phyloP scores from a whole-genome alignment of 2,888 invertebrate species.

The Ryuthela nishihirai region DNA sequence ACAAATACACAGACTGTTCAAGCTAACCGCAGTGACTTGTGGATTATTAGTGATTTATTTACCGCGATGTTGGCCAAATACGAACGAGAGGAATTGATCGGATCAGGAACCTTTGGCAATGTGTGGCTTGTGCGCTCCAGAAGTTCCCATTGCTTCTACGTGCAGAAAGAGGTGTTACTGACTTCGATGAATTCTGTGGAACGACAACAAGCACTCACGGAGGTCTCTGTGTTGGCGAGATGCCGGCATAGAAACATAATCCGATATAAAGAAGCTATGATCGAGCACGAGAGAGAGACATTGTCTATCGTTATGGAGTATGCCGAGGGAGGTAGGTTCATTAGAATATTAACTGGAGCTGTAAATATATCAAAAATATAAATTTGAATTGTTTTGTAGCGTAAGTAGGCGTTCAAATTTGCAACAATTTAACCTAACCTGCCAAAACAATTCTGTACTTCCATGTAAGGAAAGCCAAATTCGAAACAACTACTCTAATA shows the following conservation, averaged over 20 bases:
- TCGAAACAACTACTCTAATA: too few species aligned
- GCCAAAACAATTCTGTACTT: too few species aligned
- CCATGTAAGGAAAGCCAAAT: too few species aligned
- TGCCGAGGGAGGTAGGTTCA: conserved; percentile 51
- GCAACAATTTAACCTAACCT: too few species aligned
- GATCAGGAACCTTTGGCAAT: conserved; percentile 54
- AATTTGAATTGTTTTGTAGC: too few species aligned
- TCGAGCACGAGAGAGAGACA: conserved; percentile 49
- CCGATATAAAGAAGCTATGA: conserved; percentile 53
- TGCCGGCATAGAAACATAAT: conserved; percentile 54
- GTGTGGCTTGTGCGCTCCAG: conserved; percentile 51
- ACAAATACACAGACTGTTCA: too few species aligned
- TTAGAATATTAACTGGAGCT: too few species aligned
- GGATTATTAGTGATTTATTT: too few species aligned
- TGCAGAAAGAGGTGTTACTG: conserved; percentile 53
- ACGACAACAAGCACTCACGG: conserved; percentile 50
- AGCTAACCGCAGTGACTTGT: too few species aligned
- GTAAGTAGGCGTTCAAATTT: too few species aligned
- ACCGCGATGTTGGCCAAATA: conserved; percentile 44
- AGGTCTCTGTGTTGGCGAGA: conserved; percentile 52
- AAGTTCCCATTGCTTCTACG: conserved; percentile 47
- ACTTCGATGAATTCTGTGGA: conserved; percentile 45
- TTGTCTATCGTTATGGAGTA: conserved; percentile 56
- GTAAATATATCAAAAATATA: too few species aligned
- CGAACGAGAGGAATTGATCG: conserved; percentile 48